These are phyloP conservation scores for Porphyrio hochstetteri DNA, from an alignment of 2,113 vertebrate species.

Conservation along the genomic window DNA sequence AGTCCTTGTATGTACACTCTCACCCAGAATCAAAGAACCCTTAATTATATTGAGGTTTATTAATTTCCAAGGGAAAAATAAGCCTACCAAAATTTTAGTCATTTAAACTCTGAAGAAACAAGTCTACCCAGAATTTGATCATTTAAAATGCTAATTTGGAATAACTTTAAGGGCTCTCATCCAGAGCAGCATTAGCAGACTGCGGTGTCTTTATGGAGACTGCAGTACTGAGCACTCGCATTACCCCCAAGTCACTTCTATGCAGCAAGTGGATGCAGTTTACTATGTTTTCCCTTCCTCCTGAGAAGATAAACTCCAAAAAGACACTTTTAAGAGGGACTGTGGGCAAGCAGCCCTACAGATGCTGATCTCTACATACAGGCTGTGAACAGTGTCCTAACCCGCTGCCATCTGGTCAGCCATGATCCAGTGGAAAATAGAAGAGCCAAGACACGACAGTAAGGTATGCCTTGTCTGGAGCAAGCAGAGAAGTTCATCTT, in stretches of 20 bases:
- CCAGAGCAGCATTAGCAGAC: neutral
- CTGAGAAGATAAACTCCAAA: neutral
- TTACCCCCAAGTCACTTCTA: neutral
- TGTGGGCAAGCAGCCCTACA: neutral
- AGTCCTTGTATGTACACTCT: neutral
- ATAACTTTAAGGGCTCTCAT: neutral
- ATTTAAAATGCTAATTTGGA: neutral
- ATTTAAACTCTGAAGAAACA: neutral
- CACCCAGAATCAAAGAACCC: neutral
- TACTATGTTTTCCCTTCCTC: neutral
- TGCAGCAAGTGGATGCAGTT: neutral
- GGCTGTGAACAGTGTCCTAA: neutral
- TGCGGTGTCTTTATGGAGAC: neutral
- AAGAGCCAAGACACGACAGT: neutral
- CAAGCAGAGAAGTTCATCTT: neutral
- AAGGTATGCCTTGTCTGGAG: neutral
- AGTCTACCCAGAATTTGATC: neutral
- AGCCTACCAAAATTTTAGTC: neutral
- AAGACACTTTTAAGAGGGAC: neutral
- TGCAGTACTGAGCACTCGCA: neutral
- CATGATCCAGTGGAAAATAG: neutral
- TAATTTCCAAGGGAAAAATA: neutral
- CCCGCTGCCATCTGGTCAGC: neutral
- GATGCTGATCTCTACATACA: fast-evolving
- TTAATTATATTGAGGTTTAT: neutral